These are phyloP conservation scores for Gadus macrocephalus DNA, from an alignment of 2,113 vertebrate genomes.

Conservation along the genomic window DNA sequence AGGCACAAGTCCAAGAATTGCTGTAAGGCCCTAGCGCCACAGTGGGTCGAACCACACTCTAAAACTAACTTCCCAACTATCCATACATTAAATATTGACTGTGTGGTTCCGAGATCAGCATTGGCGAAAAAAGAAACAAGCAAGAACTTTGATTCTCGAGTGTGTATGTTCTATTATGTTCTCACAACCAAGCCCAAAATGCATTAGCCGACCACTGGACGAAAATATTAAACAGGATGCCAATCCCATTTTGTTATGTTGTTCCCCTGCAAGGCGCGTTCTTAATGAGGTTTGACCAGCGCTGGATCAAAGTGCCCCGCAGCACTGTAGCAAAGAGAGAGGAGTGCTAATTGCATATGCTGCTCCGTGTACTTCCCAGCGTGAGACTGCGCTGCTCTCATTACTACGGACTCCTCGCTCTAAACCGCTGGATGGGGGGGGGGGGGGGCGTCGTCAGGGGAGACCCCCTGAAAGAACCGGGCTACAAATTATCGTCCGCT, in stretches of 20 bases:
- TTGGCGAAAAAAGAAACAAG: too few species aligned
- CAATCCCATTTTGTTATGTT: constrained; percentile 64
- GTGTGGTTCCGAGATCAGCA: too few species aligned
- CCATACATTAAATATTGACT: too few species aligned
- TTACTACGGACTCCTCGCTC: constrained; percentile 21
- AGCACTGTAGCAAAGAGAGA: constrained; percentile 35
- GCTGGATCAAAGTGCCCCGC: constrained; percentile 52
- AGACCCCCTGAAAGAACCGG: constrained; percentile 30
- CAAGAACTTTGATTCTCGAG: too few species aligned
- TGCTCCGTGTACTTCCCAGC: constrained; percentile 54
- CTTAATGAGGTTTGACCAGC: constrained; percentile 65
- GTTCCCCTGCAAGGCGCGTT: constrained; percentile 53
- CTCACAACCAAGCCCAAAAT: too few species aligned
- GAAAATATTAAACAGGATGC: constrained; percentile 5
- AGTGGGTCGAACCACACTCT: too few species aligned
- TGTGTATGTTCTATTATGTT: too few species aligned
- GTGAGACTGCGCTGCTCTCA: constrained; percentile 40
- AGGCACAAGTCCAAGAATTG: too few species aligned
- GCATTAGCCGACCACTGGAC: too few species aligned
- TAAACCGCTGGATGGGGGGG: constrained; percentile 1
- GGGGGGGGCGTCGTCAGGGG: constrained; percentile 20
- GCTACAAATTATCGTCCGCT: constrained; percentile 26
- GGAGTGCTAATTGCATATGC: constrained; percentile 54
- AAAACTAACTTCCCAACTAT: too few species aligned
- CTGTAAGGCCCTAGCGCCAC: too few species aligned